Percentiles rank a stretch among this genome's conserved stretches.
These are phyloP conservation scores for Drosophila pachea DNA, from an alignment of 1,140 invertebrate species.

Conservation along the genomic window DNA sequence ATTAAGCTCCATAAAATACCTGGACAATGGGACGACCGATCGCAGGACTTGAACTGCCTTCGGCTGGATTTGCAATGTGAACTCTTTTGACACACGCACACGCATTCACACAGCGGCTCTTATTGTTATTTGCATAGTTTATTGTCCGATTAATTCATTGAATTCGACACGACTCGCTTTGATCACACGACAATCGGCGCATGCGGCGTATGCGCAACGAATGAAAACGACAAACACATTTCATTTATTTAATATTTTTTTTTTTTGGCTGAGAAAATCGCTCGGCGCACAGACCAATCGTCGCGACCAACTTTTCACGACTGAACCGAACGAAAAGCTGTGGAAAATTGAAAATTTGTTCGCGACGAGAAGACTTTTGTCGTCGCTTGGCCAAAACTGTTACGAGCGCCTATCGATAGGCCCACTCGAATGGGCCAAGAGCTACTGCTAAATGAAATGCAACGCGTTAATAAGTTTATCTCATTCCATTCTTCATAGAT, in stretches of 20 bases:
- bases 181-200: constrained; percentile 39
- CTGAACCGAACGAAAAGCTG: constrained; percentile 23
- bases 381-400: constrained; percentile 28
- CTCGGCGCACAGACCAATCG: constrained; percentile 58
- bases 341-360: constrained; percentile 9
- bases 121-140: constrained; percentile 8
- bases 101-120: background rate
- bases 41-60: no score
- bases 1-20: constrained; percentile 23
- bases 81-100: constrained; percentile 1
- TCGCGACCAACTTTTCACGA: constrained; percentile 65
- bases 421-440: background rate
- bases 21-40: background rate
- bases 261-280: background rate
- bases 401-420: constrained; percentile 53
- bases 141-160: background rate
- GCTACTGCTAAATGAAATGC: no score
- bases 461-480: no score
- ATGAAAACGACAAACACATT: constrained; percentile 40
- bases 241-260: background rate
- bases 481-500: no score
- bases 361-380: constrained; percentile 55
- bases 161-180: constrained; percentile 5
- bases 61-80: background rate
- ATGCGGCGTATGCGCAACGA: constrained; percentile 62